These are phyloP conservation scores for Darevskia nairensis DNA, from an alignment of 2,797 vertebrate species.

Conservation along the genomic window DNA sequence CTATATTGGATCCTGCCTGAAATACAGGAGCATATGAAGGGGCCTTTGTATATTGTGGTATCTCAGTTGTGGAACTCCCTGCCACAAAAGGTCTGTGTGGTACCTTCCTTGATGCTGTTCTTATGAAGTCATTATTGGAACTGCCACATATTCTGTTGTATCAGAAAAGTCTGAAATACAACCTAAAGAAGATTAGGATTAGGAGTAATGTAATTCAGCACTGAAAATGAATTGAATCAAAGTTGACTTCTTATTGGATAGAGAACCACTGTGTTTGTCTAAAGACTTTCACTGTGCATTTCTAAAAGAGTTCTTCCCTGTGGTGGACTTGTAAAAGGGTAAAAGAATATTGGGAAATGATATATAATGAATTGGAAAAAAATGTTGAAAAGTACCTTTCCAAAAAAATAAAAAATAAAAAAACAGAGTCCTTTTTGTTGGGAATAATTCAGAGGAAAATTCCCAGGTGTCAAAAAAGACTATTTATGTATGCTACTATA, in stretches of 20 bases:
- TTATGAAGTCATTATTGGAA: not conserved
- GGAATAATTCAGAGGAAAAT: too few relatives aligned
- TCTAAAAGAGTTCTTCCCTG: not conserved
- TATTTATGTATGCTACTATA: too few relatives aligned
- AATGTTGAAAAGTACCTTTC: too few relatives aligned
- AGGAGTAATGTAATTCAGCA: not conserved
- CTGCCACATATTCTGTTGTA: not conserved
- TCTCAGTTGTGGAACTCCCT: not conserved
- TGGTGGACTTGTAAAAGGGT: too few relatives aligned
- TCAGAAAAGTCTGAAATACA: not conserved
- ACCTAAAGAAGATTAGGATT: not conserved
- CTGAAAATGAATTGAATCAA: not conserved
- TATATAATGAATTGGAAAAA: too few relatives aligned
- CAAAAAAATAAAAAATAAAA: too few relatives aligned
- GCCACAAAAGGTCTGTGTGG: not conserved
- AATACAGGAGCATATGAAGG: not conserved
- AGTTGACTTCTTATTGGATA: not conserved
- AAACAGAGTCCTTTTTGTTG: too few relatives aligned
- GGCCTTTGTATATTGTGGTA: not conserved
- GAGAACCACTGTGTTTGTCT: not conserved
- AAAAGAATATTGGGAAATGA: too few relatives aligned
- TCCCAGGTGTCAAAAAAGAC: too few relatives aligned
- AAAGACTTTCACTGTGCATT: not conserved
- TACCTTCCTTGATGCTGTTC: not conserved
- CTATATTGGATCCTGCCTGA: not conserved